Conservation (phyloP, 2,888 invertebrate genomes). For the Hydrotaea diabolus region DNA sequence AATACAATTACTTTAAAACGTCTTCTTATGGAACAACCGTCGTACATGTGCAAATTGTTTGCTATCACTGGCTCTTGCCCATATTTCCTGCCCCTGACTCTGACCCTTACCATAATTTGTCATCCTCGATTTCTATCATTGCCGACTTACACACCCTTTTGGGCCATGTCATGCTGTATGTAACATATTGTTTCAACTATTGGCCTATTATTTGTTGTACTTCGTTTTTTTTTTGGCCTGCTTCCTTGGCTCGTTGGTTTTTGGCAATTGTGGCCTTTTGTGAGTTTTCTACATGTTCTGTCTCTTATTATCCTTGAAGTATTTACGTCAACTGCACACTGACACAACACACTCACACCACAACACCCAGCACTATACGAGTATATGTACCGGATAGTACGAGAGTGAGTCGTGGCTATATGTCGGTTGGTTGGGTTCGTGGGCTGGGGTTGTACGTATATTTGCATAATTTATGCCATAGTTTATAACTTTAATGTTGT, state of each 20-base stretch:
- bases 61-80: too few relatives aligned
- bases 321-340: slow-evolving; percentile 43
- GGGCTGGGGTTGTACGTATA: slow-evolving; percentile 59
- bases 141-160: neutral
- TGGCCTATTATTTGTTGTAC: slow-evolving; percentile 54
- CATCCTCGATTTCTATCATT: neutral
- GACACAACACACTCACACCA: slow-evolving; percentile 39
- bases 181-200: slow-evolving; percentile 61
- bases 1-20: too few relatives aligned
- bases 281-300: slow-evolving; percentile 9
- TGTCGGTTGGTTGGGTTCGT: neutral
- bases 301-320: slow-evolving; percentile 46
- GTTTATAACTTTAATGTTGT: slow-evolving; percentile 41
- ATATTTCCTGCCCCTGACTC: too few relatives aligned
- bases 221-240: neutral
- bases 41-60: too few relatives aligned
- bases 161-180: slow-evolving; percentile 43
- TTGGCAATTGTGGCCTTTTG: slow-evolving; percentile 51
- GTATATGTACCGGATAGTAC: slow-evolving; percentile 4
- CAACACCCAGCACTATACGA: slow-evolving; percentile 26
- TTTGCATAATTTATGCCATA: slow-evolving; percentile 78
- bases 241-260: slow-evolving; percentile 30
- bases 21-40: too few relatives aligned
- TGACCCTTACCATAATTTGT: too few relatives aligned
- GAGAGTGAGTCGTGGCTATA: neutral